Evolutionary conservation across 2,888 invertebrate species (phyloP), one percentile per base, ranked within the genome.

Genomic region (Dysmachus trigonus): DNA sequence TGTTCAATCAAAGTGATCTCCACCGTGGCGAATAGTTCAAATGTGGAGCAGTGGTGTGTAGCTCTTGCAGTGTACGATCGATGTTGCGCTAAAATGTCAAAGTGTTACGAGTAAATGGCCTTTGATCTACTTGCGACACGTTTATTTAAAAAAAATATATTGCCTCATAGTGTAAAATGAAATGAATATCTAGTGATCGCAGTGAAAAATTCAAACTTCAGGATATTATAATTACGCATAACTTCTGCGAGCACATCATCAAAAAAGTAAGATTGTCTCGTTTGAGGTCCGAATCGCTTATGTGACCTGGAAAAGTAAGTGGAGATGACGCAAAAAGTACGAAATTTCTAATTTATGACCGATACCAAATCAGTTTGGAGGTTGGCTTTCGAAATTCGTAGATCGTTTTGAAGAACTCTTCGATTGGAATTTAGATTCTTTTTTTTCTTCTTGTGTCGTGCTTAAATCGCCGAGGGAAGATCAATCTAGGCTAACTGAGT

Each of bases 281-380:
- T 62, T 62, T 27, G 27, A 62, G 62, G 27, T 22, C 22, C 62
- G 22, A 13, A 53, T 22, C 2, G 53, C 62, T 81, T 81, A 81
- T 81, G 81, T 81, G 81, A 81, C 81, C 81, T 81, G 81, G 30
- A 81, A 79, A 81, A 81, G 81, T 81, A 47, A 81, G 81, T 53
- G 41, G 41, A 76, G 38, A 76, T 0, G 73, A 18, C 18, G 47
- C 27, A 81, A 53, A 81, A 30, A 81, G 47, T 81, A 30, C 53
- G 33, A 31, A 81, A 53, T 53, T 81, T 81, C 62, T 51, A 62
- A 81, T 62, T 81, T 77, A 77, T 51, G 53, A 53, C 33, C 33
- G 31, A 33, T 81, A 30, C 31, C 13, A 53, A 81, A 81, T 30
- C 27, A 47, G 27, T 81, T 15, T 10, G 77, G 77, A 47, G 22